Evolutionary conservation across 2,797 vertebrate genomes (phyloP).

Genomic region (Phalloptychus januarius): DNA sequence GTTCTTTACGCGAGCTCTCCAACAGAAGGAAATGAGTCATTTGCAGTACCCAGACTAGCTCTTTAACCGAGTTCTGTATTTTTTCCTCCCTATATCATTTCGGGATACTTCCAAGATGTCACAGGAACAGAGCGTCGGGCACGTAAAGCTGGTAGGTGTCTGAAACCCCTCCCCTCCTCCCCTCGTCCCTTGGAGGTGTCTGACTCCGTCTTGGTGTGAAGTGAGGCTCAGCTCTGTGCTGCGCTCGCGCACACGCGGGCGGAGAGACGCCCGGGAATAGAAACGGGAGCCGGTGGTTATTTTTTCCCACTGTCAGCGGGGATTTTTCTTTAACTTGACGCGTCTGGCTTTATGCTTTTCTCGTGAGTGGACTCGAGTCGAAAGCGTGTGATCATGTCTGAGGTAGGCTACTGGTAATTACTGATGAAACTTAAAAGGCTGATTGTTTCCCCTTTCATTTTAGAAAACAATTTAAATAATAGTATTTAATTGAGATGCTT

Average conservation of each 20-base stretch:
- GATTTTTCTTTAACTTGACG: conserved; percentile 26
- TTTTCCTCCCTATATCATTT: conserved; percentile 48
- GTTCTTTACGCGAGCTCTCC: conserved; percentile 26
- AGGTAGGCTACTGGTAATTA: conserved; percentile 53
- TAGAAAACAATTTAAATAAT: not conserved
- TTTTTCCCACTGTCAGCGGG: conserved; percentile 25
- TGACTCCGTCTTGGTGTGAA: conserved; percentile 28
- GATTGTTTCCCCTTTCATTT: not conserved
- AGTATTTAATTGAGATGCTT: not conserved
- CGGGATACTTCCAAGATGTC: conserved; percentile 82
- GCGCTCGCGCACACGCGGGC: conserved; percentile 30
- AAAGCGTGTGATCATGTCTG: conserved; percentile 41
- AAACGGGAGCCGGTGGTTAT: conserved; percentile 29
- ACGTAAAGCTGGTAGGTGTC: conserved; percentile 84
- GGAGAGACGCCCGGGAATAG: conserved; percentile 29
- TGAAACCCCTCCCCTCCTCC: conserved; percentile 57
- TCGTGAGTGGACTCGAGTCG: conserved; percentile 32
- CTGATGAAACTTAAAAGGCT: not conserved
- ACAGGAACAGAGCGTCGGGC: conserved; percentile 75
- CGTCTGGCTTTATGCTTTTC: conserved; percentile 10
- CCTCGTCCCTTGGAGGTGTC: conserved; percentile 40
- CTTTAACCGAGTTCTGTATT: conserved; percentile 23
- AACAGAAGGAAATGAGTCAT: conserved; percentile 27
- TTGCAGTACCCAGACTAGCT: conserved; percentile 1
- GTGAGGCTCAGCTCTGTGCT: conserved; percentile 36